Conservation (phyloP, 2,113 vertebrate genomes). For the Macrotis lagotis region DNA sequence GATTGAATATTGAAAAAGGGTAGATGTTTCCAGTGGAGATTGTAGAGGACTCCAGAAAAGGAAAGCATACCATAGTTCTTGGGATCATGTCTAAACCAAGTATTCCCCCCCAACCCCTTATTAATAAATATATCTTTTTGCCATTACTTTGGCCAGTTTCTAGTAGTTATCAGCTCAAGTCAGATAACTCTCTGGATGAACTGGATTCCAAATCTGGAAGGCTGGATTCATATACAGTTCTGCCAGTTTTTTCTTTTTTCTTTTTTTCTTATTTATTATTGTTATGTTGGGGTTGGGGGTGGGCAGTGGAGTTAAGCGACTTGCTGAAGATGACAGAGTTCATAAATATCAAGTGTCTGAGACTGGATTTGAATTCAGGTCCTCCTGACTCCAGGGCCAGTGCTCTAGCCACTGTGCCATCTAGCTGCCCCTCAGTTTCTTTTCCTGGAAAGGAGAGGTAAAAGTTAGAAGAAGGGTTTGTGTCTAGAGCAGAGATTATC, state of each 20-base stretch:
- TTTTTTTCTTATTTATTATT: no score
- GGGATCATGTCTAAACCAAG: background rate
- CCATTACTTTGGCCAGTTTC: background rate
- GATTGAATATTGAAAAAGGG: background rate
- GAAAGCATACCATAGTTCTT: background rate
- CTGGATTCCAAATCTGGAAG: background rate
- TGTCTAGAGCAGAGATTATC: background rate
- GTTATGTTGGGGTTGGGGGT: no score
- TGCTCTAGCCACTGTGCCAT: no score
- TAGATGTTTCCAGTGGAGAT: background rate
- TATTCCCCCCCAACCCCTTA: background rate
- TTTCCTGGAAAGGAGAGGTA: background rate
- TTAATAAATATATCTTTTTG: background rate
- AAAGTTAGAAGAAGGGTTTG: background rate
- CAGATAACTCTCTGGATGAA: background rate
- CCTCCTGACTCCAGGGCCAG: no score
- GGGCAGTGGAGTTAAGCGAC: no score
- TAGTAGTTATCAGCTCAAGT: background rate
- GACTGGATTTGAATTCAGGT: no score
- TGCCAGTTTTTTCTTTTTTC: no score
- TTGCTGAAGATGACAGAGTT: no score
- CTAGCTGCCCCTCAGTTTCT: no score
- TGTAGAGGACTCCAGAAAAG: background rate
- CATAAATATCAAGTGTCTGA: no score
- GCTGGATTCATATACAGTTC: background rate